These are phyloP conservation scores for Adoxophyes honmai DNA, from an alignment of 1,140 invertebrate genomes.

Conservation along the genomic window DNA sequence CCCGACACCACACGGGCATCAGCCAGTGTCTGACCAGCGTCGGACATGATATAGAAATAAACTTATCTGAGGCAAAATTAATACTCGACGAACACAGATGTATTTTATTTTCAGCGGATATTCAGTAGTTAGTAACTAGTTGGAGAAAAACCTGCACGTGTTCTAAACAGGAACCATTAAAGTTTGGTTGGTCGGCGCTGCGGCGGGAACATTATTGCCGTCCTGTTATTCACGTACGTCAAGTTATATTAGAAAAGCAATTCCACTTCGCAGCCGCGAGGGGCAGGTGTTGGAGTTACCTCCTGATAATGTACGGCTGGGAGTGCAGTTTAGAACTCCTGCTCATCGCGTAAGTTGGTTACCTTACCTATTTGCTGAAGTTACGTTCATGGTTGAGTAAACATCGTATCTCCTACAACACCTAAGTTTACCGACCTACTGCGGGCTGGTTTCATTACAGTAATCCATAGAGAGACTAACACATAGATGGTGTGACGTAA, in stretches of 20 bases:
- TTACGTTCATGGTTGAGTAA: too few relatives aligned
- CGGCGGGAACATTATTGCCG: neutral
- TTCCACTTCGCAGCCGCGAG: neutral
- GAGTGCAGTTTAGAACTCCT: slow-evolving; percentile 1
- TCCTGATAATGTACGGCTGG: slow-evolving; percentile 3
- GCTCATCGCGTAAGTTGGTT: neutral
- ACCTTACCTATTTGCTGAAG: neutral
- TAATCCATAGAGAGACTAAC: too few relatives aligned
- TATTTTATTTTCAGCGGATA: neutral
- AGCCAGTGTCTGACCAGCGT: too few relatives aligned
- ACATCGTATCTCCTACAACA: too few relatives aligned
- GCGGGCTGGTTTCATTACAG: too few relatives aligned
- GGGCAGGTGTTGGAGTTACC: neutral
- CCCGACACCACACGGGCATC: too few relatives aligned
- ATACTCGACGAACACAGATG: neutral
- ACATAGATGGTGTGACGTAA: too few relatives aligned
- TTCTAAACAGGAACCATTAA: neutral
- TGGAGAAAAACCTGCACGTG: neutral
- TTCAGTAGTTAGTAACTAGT: too few relatives aligned
- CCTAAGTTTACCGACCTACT: too few relatives aligned
- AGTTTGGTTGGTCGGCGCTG: neutral
- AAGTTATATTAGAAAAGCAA: slow-evolving; percentile 11
- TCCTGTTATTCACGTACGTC: neutral
- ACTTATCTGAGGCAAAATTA: too few relatives aligned
- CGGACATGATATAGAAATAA: too few relatives aligned